These are phyloP conservation scores for Corvus cornix DNA, from an alignment of 2,113 vertebrate species.

Conservation along the genomic window DNA sequence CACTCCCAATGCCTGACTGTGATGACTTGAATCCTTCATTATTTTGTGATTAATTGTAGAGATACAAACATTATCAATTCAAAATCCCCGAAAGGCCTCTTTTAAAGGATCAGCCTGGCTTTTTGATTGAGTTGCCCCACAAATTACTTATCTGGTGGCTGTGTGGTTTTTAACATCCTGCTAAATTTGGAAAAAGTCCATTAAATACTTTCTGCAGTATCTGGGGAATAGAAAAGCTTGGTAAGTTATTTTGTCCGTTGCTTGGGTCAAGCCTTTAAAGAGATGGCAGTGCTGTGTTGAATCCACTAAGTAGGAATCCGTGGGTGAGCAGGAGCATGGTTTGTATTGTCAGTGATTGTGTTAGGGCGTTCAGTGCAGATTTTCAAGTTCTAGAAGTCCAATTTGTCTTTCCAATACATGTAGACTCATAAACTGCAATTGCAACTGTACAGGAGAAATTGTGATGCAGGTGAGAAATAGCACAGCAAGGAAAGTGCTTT, in stretches of 20 bases:
- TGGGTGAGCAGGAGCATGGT: not conserved
- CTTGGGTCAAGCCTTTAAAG: constrained; percentile 14
- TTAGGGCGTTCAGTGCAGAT: not conserved
- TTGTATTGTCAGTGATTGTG: not conserved
- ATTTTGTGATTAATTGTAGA: constrained; percentile 40
- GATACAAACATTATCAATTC: constrained; percentile 40
- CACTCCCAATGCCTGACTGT: not conserved
- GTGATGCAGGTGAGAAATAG: constrained; percentile 54
- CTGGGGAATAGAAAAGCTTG: constrained; percentile 31
- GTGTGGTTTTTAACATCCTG: constrained; percentile 64
- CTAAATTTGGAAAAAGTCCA: constrained; percentile 46
- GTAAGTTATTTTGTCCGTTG: not conserved
- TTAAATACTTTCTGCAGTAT: constrained; percentile 46
- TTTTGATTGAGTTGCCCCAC: constrained; percentile 52
- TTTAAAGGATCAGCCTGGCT: constrained; percentile 9
- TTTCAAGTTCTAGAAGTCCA: not conserved
- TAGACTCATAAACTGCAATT: constrained; percentile 14
- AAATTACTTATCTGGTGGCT: constrained; percentile 55
- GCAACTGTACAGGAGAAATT: constrained; percentile 42
- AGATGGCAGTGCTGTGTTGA: not conserved
- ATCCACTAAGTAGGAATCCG: not conserved
- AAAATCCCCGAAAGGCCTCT: constrained; percentile 23
- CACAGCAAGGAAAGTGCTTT: constrained; percentile 35
- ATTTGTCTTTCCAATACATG: not conserved
- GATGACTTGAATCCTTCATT: constrained; percentile 23